Conservation (phyloP, 2,113 vertebrate species). For the Crotophaga sulcirostris region DNA sequence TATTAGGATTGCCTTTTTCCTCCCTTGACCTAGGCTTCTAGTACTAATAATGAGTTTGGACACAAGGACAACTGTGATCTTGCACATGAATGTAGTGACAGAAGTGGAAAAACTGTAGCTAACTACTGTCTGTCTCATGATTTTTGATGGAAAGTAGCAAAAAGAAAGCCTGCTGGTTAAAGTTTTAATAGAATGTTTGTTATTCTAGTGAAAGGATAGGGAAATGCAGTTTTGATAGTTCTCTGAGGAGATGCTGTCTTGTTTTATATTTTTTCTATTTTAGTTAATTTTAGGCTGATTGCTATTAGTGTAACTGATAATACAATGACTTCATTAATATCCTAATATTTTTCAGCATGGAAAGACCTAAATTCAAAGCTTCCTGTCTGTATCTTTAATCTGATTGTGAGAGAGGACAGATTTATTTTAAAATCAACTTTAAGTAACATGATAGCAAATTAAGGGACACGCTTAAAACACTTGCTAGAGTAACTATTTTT, state of each 20-base stretch:
- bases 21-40: neutral
- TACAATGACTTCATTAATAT: neutral
- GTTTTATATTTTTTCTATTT: neutral
- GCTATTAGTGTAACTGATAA: neutral
- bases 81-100: neutral
- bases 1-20: neutral
- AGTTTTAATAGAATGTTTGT: neutral
- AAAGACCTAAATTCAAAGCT: neutral
- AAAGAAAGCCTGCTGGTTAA: neutral
- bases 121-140: neutral
- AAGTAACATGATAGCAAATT: no score
- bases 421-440: neutral
- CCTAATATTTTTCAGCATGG: neutral
- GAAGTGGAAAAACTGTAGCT: neutral
- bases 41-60: neutral
- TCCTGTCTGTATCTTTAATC: neutral
- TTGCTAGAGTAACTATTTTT: no score
- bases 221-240: neutral
- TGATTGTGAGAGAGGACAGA: neutral
- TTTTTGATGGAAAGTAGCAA: neutral
- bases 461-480: no score
- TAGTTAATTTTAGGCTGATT: slow-evolving; percentile 7
- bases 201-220: neutral
- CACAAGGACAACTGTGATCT: neutral
- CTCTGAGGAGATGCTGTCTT: neutral